These are phyloP conservation scores for Macrosoma leucophasiata DNA, from an alignment of 2,888 invertebrate species.

Conservation along the genomic window DNA sequence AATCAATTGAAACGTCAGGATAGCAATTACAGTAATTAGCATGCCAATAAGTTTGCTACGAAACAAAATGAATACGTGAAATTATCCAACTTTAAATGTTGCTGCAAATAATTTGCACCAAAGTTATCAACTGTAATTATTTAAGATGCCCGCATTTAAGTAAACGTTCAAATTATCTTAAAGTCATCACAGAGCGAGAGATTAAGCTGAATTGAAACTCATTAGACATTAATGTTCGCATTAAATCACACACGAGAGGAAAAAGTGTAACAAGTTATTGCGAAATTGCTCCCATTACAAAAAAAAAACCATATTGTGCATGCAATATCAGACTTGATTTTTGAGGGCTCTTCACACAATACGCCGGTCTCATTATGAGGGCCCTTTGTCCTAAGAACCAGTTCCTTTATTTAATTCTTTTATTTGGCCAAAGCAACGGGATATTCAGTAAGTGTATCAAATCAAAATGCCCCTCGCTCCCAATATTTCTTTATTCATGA, in stretches of 20 bases:
- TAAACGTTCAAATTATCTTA: no score
- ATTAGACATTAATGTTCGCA: constrained; percentile 9
- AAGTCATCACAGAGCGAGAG: not conserved
- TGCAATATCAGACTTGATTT: constrained; percentile 50
- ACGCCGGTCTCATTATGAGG: constrained; percentile 73
- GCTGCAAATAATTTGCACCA: no score
- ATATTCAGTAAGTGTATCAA: constrained; percentile 69
- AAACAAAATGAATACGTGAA: no score
- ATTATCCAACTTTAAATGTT: no score
- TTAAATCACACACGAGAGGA: constrained; percentile 9
- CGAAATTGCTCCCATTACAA: constrained; percentile 44
- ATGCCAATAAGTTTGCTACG: no score
- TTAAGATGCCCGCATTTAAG: no score
- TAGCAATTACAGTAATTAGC: no score
- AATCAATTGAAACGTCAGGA: no score
- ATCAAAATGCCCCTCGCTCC: constrained; percentile 64
- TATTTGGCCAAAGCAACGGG: constrained; percentile 58
- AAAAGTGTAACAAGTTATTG: constrained; percentile 19
- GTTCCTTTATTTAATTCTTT: constrained; percentile 58
- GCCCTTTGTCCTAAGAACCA: constrained; percentile 73
- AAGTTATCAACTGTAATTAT: no score
- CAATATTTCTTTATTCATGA: constrained; percentile 56
- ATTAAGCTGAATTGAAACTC: no score
- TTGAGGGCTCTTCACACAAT: constrained; percentile 67
- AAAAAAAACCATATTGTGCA: constrained; percentile 65